Evolutionary conservation across 2,797 vertebrate species (phyloP), one percentile per base, ranked within the genome.

Genomic region (Darevskia mixta): DNA sequence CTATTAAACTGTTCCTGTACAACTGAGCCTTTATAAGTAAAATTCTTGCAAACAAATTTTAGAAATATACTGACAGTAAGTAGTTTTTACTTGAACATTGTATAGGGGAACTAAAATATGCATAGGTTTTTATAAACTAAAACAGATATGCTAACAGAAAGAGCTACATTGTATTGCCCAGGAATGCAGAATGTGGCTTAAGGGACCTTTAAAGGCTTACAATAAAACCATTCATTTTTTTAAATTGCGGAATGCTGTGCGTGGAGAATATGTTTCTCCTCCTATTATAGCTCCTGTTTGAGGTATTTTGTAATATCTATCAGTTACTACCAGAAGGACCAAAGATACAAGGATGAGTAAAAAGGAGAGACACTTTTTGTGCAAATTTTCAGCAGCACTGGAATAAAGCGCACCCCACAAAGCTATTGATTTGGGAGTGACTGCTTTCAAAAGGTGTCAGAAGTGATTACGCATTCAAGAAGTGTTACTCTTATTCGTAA

Each of bases 1-100:
- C 3, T 69, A 1, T 9, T 85, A 32, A 35, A 1, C 45, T 75
- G 2, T 2, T 89, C 8, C 43, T 25, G 0, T 4, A 41, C 58
- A 77, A 71, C 27, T 84, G 87, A 92, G 32, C 4, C 0, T 0
- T 43, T 8, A 9, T 25, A 11, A 87, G 79, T 92, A 91, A 1
- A 89, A 8, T 45, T 86, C 20, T 41, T 18, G 6, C 0, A 0
- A n/a, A 6, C 0, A 0, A n/a, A 86, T 4, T 3, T 91, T 35
- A 72, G 80, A 8, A 18, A 78, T 3, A 2, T 29, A 75, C 15
- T 55, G 87, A 18, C 18, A 83, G 1, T 23, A 17, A 43, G 1
- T 0, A 85, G 72, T n/a, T 61, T 79, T 29, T 58, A 45, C 64
- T 43, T 10, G 1, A 11, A 4, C 15, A 27, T 38, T 69, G 1